phyloP scores from a whole-genome alignment of 2,113 vertebrate species.

The Lagopus muta region DNA sequence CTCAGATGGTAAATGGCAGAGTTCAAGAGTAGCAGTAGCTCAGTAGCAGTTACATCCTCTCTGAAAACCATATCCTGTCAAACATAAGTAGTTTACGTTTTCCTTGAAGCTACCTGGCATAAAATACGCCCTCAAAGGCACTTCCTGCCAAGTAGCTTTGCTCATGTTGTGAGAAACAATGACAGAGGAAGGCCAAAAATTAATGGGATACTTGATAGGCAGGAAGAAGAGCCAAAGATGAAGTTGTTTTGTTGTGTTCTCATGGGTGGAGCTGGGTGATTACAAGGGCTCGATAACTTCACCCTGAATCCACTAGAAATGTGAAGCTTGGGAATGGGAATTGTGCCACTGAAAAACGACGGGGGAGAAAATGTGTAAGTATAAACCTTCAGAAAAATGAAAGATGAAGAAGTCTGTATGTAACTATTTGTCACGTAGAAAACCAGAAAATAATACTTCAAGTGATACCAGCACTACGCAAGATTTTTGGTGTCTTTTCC shows the following conservation, averaged over 20 bases:
- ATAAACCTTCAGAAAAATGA: neutral
- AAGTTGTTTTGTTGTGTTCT: neutral
- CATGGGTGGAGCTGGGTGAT: neutral
- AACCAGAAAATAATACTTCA: neutral
- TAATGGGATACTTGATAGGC: neutral
- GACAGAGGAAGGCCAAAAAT: neutral
- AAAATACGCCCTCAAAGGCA: neutral
- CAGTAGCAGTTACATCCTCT: neutral
- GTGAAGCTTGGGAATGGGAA: neutral
- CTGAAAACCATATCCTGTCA: neutral
- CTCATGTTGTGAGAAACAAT: neutral
- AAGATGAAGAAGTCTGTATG: neutral
- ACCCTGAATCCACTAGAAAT: neutral
- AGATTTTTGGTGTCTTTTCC: neutral
- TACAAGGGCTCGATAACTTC: neutral
- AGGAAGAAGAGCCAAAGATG: neutral
- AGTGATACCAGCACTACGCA: neutral
- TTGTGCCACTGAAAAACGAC: neutral
- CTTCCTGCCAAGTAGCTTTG: neutral
- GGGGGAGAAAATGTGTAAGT: accelerated
- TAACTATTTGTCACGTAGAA: neutral
- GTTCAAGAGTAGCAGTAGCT: slow-evolving; percentile 21
- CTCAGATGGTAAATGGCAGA: slow-evolving; percentile 49
- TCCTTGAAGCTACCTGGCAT: slow-evolving; percentile 39
- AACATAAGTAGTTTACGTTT: neutral